Conservation (phyloP, 2,888 invertebrate genomes). For the Serripes groenlandicus region DNA sequence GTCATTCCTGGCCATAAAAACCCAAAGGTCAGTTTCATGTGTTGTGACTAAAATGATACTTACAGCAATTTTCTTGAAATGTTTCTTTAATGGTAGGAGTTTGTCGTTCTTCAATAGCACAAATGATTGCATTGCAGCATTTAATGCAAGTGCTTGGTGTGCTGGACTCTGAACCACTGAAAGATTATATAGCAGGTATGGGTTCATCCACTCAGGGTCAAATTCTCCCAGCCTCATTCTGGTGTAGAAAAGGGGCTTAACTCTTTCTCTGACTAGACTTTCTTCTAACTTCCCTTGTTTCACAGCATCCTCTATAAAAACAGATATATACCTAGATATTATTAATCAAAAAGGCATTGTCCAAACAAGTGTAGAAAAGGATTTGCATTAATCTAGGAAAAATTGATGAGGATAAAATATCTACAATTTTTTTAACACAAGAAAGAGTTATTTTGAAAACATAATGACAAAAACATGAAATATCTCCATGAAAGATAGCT, state of each 20-base stretch:
- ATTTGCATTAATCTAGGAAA: no score
- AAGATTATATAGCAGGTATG: conserved; percentile 71
- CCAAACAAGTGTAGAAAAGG: no score
- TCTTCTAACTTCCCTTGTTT: conserved; percentile 68
- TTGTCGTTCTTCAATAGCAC: conserved; percentile 80
- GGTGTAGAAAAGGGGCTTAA: conserved; percentile 79
- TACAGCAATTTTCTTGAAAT: conserved; percentile 66
- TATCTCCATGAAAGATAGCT: no score
- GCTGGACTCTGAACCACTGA: conserved; percentile 71
- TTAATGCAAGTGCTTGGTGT: conserved; percentile 73
- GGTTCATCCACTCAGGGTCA: conserved; percentile 81
- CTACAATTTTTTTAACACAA: no score
- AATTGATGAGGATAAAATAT: no score
- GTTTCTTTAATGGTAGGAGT: conserved; percentile 63
- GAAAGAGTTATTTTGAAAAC: no score
- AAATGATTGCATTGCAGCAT: conserved; percentile 81
- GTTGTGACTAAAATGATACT: no score
- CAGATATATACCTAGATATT: no score
- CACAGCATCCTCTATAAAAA: conserved; percentile 69
- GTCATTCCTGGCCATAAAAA: no score
- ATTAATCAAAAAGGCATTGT: no score
- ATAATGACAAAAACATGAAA: no score
- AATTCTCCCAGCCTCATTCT: conserved; percentile 83
- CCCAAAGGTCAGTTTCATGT: no score
- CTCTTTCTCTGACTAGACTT: conserved; percentile 67